A percentile compares a stretch with the other conserved stretches of the same genome.
phyloP scores from a whole-genome alignment of 2,888 invertebrate species.

The Archips xylosteana region DNA sequence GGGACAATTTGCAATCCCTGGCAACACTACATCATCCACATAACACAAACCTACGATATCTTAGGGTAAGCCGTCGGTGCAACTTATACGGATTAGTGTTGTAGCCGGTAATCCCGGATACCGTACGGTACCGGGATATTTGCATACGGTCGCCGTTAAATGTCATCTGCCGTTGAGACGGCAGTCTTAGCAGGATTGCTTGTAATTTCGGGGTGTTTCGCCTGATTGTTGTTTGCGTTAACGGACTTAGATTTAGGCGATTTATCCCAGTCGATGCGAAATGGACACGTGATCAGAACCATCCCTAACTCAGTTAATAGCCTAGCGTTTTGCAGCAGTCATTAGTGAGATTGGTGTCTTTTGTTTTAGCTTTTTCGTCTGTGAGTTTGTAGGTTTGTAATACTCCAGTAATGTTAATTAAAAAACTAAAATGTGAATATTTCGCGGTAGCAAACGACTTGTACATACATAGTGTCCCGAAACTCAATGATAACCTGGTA shows the following conservation, averaged over 20 bases:
- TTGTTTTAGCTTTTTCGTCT: too few species aligned
- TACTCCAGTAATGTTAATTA: too few species aligned
- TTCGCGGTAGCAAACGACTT: too few species aligned
- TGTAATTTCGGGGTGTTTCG: constrained; percentile 15
- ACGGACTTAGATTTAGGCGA: background rate
- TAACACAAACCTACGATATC: constrained; percentile 46
- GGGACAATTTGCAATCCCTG: background rate
- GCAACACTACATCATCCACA: constrained; percentile 22
- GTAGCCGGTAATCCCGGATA: constrained; percentile 57
- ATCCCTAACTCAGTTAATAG: too few species aligned
- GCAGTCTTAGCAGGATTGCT: constrained; percentile 27
- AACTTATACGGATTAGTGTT: constrained; percentile 50
- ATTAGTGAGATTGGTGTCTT: too few species aligned
- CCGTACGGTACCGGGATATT: constrained; percentile 67
- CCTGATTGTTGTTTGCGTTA: constrained; percentile 13
- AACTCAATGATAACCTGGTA: too few species aligned
- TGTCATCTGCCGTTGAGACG: constrained; percentile 72
- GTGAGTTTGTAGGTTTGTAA: too few species aligned
- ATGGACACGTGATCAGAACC: too few species aligned
- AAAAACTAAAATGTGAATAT: too few species aligned
- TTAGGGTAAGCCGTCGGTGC: constrained; percentile 49
- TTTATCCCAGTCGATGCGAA: too few species aligned
- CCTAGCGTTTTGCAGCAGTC: too few species aligned
- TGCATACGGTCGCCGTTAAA: constrained; percentile 79
- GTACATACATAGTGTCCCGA: too few species aligned